Evolutionary conservation across 2,113 vertebrate species (phyloP).

Genomic region (Lepisosteus oculatus): DNA sequence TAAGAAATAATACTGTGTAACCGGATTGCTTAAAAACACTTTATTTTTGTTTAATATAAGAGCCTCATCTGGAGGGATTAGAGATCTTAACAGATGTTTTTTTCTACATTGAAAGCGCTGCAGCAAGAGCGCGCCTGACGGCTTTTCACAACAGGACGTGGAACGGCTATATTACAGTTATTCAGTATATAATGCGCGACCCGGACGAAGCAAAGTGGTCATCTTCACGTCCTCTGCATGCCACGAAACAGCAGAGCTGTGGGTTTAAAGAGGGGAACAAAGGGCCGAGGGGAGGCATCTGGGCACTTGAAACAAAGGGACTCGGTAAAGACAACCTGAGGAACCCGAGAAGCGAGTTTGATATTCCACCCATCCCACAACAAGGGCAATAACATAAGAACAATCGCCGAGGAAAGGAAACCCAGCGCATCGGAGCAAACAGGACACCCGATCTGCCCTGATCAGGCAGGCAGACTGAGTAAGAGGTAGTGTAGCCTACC

Average conservation of each 20-base stretch:
- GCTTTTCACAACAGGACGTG: too few species aligned
- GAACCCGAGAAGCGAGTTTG: slow-evolving; percentile 20
- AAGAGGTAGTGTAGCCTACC: slow-evolving; percentile 26
- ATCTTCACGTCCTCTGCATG: too few species aligned
- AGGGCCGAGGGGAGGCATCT: background rate
- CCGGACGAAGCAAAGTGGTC: too few species aligned
- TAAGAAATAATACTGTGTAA: too few species aligned
- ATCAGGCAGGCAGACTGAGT: slow-evolving; percentile 40
- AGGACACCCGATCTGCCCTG: slow-evolving; percentile 40
- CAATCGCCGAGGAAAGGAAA: slow-evolving; percentile 13
- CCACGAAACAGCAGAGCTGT: background rate
- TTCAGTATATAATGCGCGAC: too few species aligned
- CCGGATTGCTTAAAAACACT: too few species aligned
- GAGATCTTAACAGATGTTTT: too few species aligned
- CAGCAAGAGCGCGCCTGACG: too few species aligned
- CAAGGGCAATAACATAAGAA: slow-evolving; percentile 19
- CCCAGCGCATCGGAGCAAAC: slow-evolving; percentile 23
- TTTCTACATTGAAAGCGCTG: too few species aligned
- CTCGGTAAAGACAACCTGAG: slow-evolving; percentile 10
- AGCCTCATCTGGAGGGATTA: too few species aligned
- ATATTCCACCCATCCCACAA: slow-evolving; percentile 16
- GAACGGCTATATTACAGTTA: too few species aligned
- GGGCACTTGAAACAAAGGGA: slow-evolving; percentile 13
- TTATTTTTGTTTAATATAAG: too few species aligned
- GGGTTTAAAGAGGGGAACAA: background rate